A percentile compares a stretch with the other conserved stretches of the same genome.
phyloP scores from a whole-genome alignment of 2,888 invertebrate species.

The Iselma pallidipennis region DNA sequence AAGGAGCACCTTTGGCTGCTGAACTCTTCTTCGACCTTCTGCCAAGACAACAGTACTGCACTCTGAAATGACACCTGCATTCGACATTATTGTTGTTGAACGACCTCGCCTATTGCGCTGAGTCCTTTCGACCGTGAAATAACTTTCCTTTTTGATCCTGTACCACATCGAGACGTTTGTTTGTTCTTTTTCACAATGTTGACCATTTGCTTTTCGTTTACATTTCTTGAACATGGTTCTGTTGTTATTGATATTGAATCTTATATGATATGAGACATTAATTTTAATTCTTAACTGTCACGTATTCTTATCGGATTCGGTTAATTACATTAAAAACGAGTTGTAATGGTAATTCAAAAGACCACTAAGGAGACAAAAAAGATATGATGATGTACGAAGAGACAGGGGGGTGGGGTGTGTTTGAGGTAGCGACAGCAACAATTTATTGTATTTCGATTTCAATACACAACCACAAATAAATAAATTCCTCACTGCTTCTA shows the following conservation, averaged over 20 bases:
- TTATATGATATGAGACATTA: background rate
- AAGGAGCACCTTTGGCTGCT: background rate
- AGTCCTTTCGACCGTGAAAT: conserved; percentile 26
- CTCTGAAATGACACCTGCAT: conserved; percentile 12
- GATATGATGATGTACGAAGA: background rate
- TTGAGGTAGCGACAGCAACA: background rate
- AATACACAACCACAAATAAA: conserved; percentile 8
- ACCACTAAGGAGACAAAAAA: background rate
- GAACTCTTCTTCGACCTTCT: background rate
- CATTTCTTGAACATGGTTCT: background rate
- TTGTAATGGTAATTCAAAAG: background rate
- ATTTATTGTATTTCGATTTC: conserved; percentile 18
- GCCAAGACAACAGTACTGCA: background rate
- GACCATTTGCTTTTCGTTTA: conserved; percentile 1
- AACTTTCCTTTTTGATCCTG: conserved; percentile 30
- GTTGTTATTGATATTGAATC: background rate
- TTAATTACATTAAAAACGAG: background rate
- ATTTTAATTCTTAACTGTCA: background rate
- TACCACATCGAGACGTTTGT: background rate
- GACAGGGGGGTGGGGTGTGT: background rate
- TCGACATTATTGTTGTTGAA: conserved; percentile 10
- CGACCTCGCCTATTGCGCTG: conserved; percentile 9
- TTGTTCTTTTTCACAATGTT: background rate
- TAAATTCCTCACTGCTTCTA: conserved; percentile 17
- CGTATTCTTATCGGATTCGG: background rate